Evolutionary conservation across 2,888 invertebrate species (phyloP), one percentile per base, ranked within the genome.

Genomic region (Pandemis heparana): DNA sequence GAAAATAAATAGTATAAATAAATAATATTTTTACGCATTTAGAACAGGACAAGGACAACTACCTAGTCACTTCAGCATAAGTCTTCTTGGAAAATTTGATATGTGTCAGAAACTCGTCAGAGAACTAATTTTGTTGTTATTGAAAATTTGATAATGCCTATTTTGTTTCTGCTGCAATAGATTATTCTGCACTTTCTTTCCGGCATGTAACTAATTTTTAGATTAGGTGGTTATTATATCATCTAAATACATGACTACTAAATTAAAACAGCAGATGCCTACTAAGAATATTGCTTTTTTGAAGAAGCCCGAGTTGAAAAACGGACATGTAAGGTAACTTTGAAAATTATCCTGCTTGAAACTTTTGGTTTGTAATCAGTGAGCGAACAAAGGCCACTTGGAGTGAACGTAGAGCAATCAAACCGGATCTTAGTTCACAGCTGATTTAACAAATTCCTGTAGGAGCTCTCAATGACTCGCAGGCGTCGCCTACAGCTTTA

Each of bases 401-500:
- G 8, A 62, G 63, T 63, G 23, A 56, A 23, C 56, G 43, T 12
- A 46, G 41, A 46, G 46, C 38, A 68, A 62, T 68, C 62, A 63
- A 67, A 72, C 38, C 16, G 63, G 2, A 60, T 59, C 59, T 59
- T 56, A 69, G 63, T 70, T 75, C 43, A 66, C 76, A 77, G 75
- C 62, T 79, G 77, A 74, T 75, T 74, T 66, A 72, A 77, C 75
- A 71, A 71, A 71, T 68, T 73, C 74, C 69, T 70, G 61, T 75
- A 74, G 72, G 67, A 77, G 63, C 43, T 14, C 62, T 68, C 63
- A 61, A 53, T 61, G 53, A 53, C 16, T 32, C 53, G 46, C 48
- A 51, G 38, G 65, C 65, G 65, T 79, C 79, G 75, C 75, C 80
- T 77, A 77, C 67, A 75, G 66, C 67, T 78, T 72, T 78, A 80